These are phyloP conservation scores for Gymnothorax javanicus DNA, from an alignment of 2,797 vertebrate species.

Conservation along the genomic window DNA sequence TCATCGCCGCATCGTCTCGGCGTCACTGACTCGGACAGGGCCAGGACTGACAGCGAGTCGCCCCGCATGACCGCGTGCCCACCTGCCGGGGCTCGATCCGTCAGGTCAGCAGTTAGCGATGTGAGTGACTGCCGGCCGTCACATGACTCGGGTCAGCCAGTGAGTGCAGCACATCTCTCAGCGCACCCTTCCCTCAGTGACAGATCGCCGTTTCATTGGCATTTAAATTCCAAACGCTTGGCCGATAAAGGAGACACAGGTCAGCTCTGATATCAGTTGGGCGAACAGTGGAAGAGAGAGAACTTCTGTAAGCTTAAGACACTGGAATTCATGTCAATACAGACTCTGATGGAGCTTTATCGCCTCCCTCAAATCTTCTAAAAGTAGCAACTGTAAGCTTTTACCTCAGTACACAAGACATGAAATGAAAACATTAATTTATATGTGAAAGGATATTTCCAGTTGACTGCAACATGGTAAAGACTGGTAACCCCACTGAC, in stretches of 20 bases:
- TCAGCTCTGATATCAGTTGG: slow-evolving; percentile 68
- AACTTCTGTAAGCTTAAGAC: slow-evolving; percentile 53
- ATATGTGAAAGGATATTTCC: neutral
- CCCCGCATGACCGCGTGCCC: slow-evolving; percentile 81
- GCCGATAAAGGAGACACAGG: slow-evolving; percentile 84
- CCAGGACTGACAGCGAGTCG: slow-evolving; percentile 68
- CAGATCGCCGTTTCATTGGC: slow-evolving; percentile 87
- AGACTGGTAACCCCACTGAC: neutral
- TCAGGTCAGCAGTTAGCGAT: slow-evolving; percentile 72
- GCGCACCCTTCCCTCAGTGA: slow-evolving; percentile 77
- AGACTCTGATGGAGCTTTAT: slow-evolving; percentile 46
- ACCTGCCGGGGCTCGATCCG: slow-evolving; percentile 85
- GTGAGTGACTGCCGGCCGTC: slow-evolving; percentile 86
- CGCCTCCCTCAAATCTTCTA: slow-evolving; percentile 42
- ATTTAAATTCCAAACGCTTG: slow-evolving; percentile 92
- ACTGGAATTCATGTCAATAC: slow-evolving; percentile 56
- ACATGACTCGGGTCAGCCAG: slow-evolving; percentile 86
- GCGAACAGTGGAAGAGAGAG: slow-evolving; percentile 73
- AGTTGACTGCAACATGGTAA: neutral
- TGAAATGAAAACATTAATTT: neutral
- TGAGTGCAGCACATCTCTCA: slow-evolving; percentile 72
- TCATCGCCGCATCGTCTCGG: slow-evolving; percentile 89
- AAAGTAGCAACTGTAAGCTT: slow-evolving; percentile 43
- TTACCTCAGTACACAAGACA: slow-evolving; percentile 37
- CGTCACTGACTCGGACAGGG: slow-evolving; percentile 45